These are phyloP conservation scores for Merodon equestris DNA, from an alignment of 2,888 invertebrate species.

Conservation along the genomic window DNA sequence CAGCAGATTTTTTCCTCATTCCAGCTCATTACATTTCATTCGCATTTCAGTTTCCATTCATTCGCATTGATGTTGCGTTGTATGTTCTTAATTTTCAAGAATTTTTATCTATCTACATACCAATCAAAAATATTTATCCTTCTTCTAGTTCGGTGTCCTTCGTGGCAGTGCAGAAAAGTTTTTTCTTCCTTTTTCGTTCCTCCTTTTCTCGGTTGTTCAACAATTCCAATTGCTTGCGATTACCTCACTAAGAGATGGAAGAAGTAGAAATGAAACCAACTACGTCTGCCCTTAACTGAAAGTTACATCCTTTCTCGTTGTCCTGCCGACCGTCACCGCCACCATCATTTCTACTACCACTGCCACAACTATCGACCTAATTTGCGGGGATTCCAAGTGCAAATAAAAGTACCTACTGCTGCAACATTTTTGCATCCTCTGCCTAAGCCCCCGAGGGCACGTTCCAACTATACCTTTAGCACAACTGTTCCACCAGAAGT, in stretches of 20 bases:
- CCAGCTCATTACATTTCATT: conserved; percentile 8
- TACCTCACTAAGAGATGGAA: conserved; percentile 33
- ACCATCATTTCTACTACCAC: too few species aligned
- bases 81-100: neutral
- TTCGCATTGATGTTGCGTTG: too few species aligned
- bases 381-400: conserved; percentile 65
- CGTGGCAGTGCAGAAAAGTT: too few species aligned
- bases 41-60: too few species aligned
- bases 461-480: too few species aligned
- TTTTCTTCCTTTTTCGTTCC: too few species aligned
- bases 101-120: neutral
- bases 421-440: conserved; percentile 55
- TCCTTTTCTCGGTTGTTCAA: neutral
- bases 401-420: conserved; percentile 63
- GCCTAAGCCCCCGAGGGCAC: too few species aligned
- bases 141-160: neutral
- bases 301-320: conserved; percentile 32
- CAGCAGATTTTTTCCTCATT: conserved; percentile 3
- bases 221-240: conserved; percentile 7
- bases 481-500: neutral
- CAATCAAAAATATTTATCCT: conserved; percentile 62
- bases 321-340: too few species aligned
- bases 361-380: conserved; percentile 58
- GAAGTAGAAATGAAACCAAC: conserved; percentile 25
- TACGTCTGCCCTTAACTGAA: conserved; percentile 39